Base-by-base conservation (phyloP, 2,888 invertebrate species). In the Caenorhabditis japonica region DNA sequence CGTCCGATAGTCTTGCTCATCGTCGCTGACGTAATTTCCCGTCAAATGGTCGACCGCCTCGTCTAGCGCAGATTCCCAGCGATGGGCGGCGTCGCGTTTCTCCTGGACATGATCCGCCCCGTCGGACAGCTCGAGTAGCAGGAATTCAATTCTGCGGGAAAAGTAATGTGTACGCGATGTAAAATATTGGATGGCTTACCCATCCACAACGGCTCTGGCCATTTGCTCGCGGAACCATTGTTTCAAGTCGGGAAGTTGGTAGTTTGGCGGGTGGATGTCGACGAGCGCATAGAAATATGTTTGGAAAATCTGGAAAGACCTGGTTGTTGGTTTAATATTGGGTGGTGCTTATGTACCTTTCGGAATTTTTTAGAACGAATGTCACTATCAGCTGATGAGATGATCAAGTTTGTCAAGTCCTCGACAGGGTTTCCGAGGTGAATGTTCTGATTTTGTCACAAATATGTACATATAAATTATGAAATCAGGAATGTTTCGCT, bases 201-300 rank as follows among this genome's bases (percentile, higher is more conserved):
- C 75, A 8, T 74, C 49, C 1, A 83, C 25, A n/a, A 83, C 77
- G 15, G 49, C 25, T 15, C 56, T 46, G 19, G 69, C 59, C n/a
- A 73, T 62, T 38, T 66, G 41, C 10, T 72, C 58, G 23, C 55
- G 43, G 44, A 58, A 80, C 68, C 75, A 75, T 23, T 43, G 44
- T 15, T 79, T 81, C 55, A 83, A 60, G 41, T 79, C 66, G 2
- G 61, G 8, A 23, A 83, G 38, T 25, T 79, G 75, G 55, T 78
- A 83, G 19, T 74, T 75, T 1, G 75, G 74, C 3, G 77, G 58
- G 15, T 71, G 74, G 17, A 73, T 30, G 38, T 83, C 83, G 23
- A 81, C 76, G 25, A 83, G 68, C 3, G 74, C 59, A 53, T 81
- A 83, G 69, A 71, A 81, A 51, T 83, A 83, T 33, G 62, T 44